These are phyloP conservation scores for Drosophila tropicalis DNA, from an alignment of 1,140 invertebrate genomes.

Conservation along the genomic window DNA sequence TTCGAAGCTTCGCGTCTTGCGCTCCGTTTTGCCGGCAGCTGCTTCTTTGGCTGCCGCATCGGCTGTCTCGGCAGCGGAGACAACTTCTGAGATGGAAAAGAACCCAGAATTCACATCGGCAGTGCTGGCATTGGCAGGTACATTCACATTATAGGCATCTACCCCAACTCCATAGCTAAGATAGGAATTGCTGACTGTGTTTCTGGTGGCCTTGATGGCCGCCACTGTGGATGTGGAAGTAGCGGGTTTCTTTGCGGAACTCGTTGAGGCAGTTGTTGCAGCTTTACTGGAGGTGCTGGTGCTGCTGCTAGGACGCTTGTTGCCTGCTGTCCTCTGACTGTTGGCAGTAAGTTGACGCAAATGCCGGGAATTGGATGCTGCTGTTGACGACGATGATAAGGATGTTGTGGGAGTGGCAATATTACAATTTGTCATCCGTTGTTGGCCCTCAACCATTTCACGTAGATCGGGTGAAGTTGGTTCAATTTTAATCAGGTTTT, in stretches of 20 bases:
- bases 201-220: conserved; percentile 26
- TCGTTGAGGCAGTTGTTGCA: not conserved
- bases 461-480: conserved; percentile 73
- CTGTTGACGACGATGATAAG: conserved; percentile 35
- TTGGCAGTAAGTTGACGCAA: conserved; percentile 55
- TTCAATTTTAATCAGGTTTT: conserved; percentile 77
- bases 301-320: conserved; percentile 29
- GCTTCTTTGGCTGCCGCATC: conserved; percentile 67
- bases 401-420: conserved; percentile 37
- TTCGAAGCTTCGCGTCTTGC: conserved; percentile 83
- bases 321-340: conserved; percentile 22
- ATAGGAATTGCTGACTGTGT: conserved; percentile 61
- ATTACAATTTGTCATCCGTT: conserved; percentile 32
- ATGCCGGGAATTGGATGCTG: conserved; percentile 63
- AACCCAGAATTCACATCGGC: conserved; percentile 67
- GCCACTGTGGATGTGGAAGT: conserved; percentile 7
- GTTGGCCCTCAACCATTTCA: conserved; percentile 71
- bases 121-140: conserved; percentile 48
- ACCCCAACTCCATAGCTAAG: conserved; percentile 59
- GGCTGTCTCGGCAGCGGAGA: conserved; percentile 68
- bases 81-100: conserved; percentile 77
- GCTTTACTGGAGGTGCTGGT: conserved; percentile 23
- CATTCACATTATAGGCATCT: conserved; percentile 61
- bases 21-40: conserved; percentile 48
- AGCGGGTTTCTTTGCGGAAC: conserved; percentile 36